phyloP scores from a whole-genome alignment of 2,113 vertebrate genomes.

The Salminus brasiliensis region DNA sequence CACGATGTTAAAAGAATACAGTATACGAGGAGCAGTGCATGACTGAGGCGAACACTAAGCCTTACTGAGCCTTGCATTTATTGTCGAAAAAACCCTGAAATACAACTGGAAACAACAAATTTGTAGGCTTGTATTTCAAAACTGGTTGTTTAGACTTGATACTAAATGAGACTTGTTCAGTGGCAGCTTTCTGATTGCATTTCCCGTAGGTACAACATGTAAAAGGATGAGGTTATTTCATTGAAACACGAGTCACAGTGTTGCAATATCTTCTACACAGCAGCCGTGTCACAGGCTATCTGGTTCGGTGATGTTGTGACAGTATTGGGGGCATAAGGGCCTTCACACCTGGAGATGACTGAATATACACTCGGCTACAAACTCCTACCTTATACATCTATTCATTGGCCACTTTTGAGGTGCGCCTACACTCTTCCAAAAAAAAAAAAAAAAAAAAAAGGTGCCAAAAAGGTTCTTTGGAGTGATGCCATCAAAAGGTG shows the following conservation, averaged over 20 bases:
- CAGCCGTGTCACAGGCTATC: background rate
- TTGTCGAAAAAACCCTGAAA: background rate
- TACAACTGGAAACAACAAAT: background rate
- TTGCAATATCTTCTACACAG: background rate
- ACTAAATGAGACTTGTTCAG: background rate
- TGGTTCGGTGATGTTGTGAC: background rate
- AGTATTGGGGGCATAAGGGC: background rate
- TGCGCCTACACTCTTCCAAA: no score
- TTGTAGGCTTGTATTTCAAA: background rate
- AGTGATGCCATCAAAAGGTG: no score
- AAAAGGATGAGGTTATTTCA: background rate
- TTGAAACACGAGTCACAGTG: background rate
- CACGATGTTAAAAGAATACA: background rate
- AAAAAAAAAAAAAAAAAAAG: no score
- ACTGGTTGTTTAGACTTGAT: background rate
- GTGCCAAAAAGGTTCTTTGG: no score
- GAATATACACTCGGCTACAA: no score
- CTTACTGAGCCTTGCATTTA: background rate
- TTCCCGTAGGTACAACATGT: no score
- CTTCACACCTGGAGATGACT: background rate
- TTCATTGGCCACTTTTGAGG: no score
- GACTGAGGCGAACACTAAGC: background rate
- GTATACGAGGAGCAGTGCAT: conserved; percentile 8
- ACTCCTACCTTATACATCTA: no score
- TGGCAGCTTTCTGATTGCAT: background rate